These are phyloP conservation scores for Salvelinus fontinalis DNA, from an alignment of 2,113 vertebrate species.

Conservation along the genomic window DNA sequence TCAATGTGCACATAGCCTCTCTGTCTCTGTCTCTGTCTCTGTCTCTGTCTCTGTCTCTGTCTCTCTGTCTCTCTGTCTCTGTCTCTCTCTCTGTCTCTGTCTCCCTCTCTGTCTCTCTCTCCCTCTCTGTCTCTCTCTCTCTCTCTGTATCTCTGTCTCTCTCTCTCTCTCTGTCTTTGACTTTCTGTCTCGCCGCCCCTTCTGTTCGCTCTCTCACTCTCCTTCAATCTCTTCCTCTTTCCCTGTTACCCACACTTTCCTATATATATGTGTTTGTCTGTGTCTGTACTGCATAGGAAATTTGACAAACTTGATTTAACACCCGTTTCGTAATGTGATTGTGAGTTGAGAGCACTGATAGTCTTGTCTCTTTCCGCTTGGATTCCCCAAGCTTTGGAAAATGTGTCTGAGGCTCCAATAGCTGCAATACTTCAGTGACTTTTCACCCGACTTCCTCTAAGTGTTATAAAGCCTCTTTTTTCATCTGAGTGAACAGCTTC, in stretches of 20 bases:
- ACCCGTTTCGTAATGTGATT: background rate
- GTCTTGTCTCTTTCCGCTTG: background rate
- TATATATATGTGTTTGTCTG: background rate
- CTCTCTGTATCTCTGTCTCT: background rate
- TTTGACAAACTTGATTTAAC: background rate
- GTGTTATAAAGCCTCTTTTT: background rate
- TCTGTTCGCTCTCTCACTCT: background rate
- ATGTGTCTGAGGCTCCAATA: background rate
- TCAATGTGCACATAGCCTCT: no score
- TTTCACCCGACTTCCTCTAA: background rate
- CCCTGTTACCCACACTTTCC: background rate
- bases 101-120: no score
- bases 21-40: no score
- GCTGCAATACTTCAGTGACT: background rate
- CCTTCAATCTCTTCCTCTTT: background rate
- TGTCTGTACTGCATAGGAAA: background rate
- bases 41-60: no score
- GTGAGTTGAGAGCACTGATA: background rate
- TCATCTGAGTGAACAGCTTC: background rate
- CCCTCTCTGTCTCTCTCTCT: no score
- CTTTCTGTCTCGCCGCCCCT: background rate
- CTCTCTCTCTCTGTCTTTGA: background rate
- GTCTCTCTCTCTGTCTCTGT: accelerated
- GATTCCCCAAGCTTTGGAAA: background rate
- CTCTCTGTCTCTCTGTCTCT: accelerated